Evolutionary conservation across 1,140 invertebrate species (phyloP).

Genomic region (Drosophila gunungcola): DNA sequence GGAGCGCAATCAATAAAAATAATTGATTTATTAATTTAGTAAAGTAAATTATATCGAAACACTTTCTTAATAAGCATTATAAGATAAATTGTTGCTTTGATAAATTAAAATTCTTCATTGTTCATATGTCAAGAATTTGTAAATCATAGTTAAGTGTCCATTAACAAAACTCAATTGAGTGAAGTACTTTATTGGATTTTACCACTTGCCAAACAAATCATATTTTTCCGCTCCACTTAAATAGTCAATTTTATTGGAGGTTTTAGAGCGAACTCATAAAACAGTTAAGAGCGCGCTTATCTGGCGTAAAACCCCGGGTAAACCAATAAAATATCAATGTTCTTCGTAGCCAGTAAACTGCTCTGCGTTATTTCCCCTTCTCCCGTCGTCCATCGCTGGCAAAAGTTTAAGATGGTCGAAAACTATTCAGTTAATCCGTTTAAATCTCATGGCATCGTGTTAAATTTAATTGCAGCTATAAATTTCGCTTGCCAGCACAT

Average conservation of each 20-base stretch:
- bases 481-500: constrained; percentile 65
- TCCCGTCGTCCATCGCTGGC: not conserved
- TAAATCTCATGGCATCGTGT: constrained; percentile 78
- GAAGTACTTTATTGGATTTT: constrained; percentile 2
- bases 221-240: not conserved
- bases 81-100: no score
- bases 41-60: no score
- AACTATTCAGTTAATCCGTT: constrained; percentile 80
- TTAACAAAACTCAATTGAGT: not conserved
- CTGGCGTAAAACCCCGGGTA: constrained; percentile 57
- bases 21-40: no score
- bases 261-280: constrained; percentile 39
- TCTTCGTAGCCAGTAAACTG: constrained; percentile 20
- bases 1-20: not conserved
- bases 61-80: no score
- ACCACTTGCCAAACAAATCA: constrained; percentile 25
- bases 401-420: constrained; percentile 53
- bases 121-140: no score
- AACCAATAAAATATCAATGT: constrained; percentile 79
- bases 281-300: constrained; percentile 38
- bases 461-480: constrained; percentile 82
- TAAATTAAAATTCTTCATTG: no score
- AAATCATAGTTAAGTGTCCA: not conserved
- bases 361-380: not conserved
- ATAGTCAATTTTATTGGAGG: constrained; percentile 21